Evolutionary conservation across 2,797 vertebrate genomes (phyloP).

Genomic region (Merluccius polli): DNA sequence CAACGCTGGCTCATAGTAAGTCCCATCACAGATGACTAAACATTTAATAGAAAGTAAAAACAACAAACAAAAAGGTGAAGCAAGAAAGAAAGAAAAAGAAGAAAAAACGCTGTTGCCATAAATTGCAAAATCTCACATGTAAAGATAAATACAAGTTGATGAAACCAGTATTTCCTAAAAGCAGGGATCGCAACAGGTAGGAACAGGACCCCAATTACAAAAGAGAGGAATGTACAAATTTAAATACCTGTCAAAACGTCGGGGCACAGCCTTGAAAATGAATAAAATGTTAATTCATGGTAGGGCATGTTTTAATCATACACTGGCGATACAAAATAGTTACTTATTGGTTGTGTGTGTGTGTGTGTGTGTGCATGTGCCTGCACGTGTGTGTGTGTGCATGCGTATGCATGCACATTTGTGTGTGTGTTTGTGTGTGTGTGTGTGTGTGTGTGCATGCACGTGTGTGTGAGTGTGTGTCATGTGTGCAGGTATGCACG

Average conservation of each 20-base stretch:
- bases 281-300: conserved; percentile 8
- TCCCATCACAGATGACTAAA: background rate
- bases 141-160: background rate
- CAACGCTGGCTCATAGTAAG: background rate
- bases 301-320: conserved; percentile 5
- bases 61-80: background rate
- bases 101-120: background rate
- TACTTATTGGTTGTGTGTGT: conserved; percentile 11
- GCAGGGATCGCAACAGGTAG: conserved; percentile 55
- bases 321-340: background rate
- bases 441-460: conserved; percentile 9
- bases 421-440: conserved; percentile 20
- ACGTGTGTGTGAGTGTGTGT: conserved; percentile 4
- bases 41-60: background rate
- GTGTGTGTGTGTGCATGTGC: conserved; percentile 25
- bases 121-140: background rate
- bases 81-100: background rate
- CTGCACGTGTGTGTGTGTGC: background rate
- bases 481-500: background rate
- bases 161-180: conserved; percentile 2
- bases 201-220: conserved; percentile 44
- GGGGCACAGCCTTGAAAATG: conserved; percentile 16
- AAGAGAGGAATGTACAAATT: conserved; percentile 17
- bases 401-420: background rate
- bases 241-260: conserved; percentile 21